Evolutionary conservation across 2,888 invertebrate genomes (phyloP).

Genomic region (Branchellion lobata): DNA sequence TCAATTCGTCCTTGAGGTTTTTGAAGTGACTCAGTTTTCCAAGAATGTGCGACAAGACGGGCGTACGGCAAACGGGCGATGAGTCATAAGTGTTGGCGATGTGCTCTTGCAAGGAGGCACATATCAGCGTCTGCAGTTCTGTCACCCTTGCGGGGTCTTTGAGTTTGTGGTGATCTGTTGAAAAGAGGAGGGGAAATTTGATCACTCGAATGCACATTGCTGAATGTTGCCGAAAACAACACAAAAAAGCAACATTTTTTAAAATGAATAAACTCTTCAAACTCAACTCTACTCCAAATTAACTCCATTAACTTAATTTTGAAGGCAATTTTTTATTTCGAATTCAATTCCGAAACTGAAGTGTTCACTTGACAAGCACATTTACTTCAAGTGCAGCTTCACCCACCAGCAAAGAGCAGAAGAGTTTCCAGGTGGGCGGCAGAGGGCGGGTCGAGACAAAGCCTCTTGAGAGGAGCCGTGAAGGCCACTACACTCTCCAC

Average conservation of each 20-base stretch:
- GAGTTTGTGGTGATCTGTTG: conserved; percentile 20
- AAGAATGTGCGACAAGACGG: conserved; percentile 20
- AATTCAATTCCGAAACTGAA: too few relatives aligned
- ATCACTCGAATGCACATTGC: too few relatives aligned
- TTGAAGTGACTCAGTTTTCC: conserved; percentile 28
- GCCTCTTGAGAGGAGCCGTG: background rate
- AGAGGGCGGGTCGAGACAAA: conserved; percentile 23
- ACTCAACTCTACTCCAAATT: too few relatives aligned
- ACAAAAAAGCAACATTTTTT: too few relatives aligned
- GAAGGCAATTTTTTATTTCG: too few relatives aligned
- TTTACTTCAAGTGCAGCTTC: too few relatives aligned
- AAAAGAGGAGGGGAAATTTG: too few relatives aligned
- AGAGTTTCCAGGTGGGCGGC: conserved; percentile 32
- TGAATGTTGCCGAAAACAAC: too few relatives aligned
- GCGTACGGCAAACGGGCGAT: background rate
- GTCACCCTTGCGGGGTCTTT: conserved; percentile 10
- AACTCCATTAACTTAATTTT: too few relatives aligned
- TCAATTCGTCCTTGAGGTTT: background rate
- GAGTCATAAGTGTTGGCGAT: conserved; percentile 35
- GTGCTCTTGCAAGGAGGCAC: conserved; percentile 26
- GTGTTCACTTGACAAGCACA: too few relatives aligned
- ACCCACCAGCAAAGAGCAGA: conserved; percentile 20
- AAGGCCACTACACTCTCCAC: conserved; percentile 10
- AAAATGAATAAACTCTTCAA: too few relatives aligned
- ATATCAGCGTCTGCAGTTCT: conserved; percentile 17